These are phyloP conservation scores for Sebastes wilsoni DNA, from an alignment of 2,797 vertebrate species.

Conservation along the genomic window DNA sequence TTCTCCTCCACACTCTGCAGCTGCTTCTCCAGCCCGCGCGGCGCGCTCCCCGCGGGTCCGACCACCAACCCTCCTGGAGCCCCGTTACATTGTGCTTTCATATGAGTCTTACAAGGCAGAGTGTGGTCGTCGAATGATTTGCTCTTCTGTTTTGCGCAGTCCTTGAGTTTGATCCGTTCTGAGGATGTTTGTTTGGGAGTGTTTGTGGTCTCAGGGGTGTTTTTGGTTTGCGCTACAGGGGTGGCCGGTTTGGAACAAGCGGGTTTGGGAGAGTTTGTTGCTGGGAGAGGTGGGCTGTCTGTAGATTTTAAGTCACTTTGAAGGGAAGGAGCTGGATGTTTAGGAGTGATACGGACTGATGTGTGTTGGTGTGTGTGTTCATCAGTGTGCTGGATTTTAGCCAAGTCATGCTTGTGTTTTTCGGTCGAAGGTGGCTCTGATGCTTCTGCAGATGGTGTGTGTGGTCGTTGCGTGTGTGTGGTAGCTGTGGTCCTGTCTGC, in stretches of 20 bases:
- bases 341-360: conserved; percentile 16
- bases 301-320: conserved; percentile 34
- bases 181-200: conserved; percentile 20
- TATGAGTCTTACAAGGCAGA: conserved; percentile 73
- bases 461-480: conserved; percentile 18
- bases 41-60: conserved; percentile 80
- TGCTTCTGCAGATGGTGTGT: conserved; percentile 33
- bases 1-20: conserved; percentile 94
- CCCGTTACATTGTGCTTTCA: conserved; percentile 83
- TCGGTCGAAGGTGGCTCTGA: conserved; percentile 22
- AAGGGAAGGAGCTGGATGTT: conserved; percentile 30
- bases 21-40: conserved; percentile 82
- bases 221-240: conserved; percentile 52
- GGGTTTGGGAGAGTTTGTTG: conserved; percentile 46
- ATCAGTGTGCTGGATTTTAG: conserved; percentile 26
- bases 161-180: conserved; percentile 53
- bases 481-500: conserved; percentile 18
- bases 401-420: conserved; percentile 25
- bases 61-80: conserved; percentile 77
- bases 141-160: conserved; percentile 63
- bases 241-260: conserved; percentile 38
- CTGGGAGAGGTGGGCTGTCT: conserved; percentile 48
- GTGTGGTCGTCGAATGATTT: conserved; percentile 57
- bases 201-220: conserved; percentile 22
- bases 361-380: conserved; percentile 32